Percentiles rank a stretch among this genome's conserved stretches.
These are phyloP conservation scores for Metellina segmentata DNA, from an alignment of 2,888 invertebrate genomes.

Conservation along the genomic window DNA sequence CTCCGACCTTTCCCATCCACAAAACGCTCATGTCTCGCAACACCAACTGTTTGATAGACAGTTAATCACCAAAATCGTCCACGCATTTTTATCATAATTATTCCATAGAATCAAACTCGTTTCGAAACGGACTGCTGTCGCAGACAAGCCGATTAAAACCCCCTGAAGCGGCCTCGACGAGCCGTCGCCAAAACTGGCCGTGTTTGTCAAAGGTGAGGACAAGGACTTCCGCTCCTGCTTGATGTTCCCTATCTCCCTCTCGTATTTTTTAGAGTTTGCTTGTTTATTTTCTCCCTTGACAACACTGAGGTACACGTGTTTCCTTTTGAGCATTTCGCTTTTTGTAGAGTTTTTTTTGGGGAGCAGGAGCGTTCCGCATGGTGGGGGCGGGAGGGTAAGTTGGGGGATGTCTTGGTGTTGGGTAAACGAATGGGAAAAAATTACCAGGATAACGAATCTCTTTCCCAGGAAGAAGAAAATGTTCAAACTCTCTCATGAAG, in stretches of 20 bases:
- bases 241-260: conserved; percentile 9
- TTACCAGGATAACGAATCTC: not conserved
- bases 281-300: conserved; percentile 24
- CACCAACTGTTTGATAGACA: conserved; percentile 29
- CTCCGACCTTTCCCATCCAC: not conserved
- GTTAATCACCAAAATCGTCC: conserved; percentile 43
- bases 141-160: not conserved
- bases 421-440: not conserved
- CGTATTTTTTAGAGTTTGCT: not conserved
- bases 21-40: conserved; percentile 10
- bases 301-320: conserved; percentile 28
- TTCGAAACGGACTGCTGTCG: conserved; percentile 6
- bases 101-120: not conserved
- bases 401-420: not conserved
- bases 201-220: conserved; percentile 71
- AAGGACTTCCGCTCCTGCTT: conserved; percentile 52
- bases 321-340: not conserved
- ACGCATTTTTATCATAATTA: conserved; percentile 11
- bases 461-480: no score
- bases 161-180: conserved; percentile 4
- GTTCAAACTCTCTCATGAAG: no score
- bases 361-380: not conserved
- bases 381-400: conserved; percentile 36
- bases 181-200: not conserved
- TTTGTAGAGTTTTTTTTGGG: not conserved